A percentile compares a stretch with the other conserved stretches of the same genome.
phyloP scores from a whole-genome alignment of 2,113 vertebrate species.

The Platysteira castanea region DNA sequence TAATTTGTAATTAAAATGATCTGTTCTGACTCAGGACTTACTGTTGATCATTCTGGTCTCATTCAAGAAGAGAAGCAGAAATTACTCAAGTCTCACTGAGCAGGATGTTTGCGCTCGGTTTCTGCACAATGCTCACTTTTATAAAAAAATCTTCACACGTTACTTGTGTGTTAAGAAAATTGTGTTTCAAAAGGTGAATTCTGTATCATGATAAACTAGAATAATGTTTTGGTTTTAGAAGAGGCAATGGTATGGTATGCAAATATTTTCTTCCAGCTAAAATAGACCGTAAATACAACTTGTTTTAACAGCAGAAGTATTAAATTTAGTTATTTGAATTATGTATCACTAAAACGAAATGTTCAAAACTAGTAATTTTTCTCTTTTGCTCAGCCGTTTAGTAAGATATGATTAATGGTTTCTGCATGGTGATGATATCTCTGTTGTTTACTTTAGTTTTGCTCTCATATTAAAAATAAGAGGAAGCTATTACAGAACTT shows the following conservation, averaged over 20 bases:
- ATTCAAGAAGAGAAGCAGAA: not conserved
- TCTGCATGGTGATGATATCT: not conserved
- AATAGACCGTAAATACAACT: not conserved
- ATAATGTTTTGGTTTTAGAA: not conserved
- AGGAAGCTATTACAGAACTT: not conserved
- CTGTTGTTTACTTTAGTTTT: not conserved
- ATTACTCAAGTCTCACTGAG: not conserved
- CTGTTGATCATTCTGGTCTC: not conserved
- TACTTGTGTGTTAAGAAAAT: not conserved
- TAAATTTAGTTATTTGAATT: not conserved
- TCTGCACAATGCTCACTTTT: not conserved
- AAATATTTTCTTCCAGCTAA: not conserved
- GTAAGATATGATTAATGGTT: not conserved
- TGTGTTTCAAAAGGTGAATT: not conserved
- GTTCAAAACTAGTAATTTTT: not conserved
- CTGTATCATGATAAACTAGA: not conserved
- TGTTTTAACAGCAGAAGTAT: not conserved
- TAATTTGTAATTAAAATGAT: not conserved
- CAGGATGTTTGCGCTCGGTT: not conserved
- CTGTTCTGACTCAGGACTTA: not conserved
- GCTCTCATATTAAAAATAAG: not conserved
- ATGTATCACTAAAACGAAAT: not conserved
- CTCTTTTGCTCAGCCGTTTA: not conserved
- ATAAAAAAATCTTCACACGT: not conserved
- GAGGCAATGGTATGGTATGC: not conserved